Percentiles rank a stretch among this genome's conserved stretches.
Evolutionary conservation across 2,113 vertebrate species (phyloP).

Genomic region (Syngnathoides biaculeatus): DNA sequence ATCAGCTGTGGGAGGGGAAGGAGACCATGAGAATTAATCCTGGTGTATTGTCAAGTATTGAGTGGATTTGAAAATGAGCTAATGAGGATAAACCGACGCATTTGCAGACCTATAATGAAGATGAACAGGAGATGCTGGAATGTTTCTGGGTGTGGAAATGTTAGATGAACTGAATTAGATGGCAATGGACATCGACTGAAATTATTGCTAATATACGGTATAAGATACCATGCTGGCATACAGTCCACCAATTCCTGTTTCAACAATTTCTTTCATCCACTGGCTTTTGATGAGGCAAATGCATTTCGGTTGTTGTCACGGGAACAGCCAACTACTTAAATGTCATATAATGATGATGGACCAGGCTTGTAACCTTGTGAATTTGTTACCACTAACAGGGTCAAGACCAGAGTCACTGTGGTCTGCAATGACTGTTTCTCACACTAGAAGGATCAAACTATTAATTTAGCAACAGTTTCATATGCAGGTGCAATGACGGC

Average conservation of each 20-base stretch:
- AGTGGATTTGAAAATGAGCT: slow-evolving; percentile 25
- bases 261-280: background rate
- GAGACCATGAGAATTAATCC: slow-evolving; percentile 37
- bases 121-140: slow-evolving; percentile 20
- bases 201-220: background rate
- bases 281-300: background rate
- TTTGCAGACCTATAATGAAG: slow-evolving; percentile 19
- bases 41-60: slow-evolving; percentile 37
- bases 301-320: background rate
- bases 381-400: background rate
- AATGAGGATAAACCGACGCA: slow-evolving; percentile 40
- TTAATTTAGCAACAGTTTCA: background rate
- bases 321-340: background rate
- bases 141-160: slow-evolving; percentile 18
- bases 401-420: background rate
- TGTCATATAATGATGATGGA: background rate
- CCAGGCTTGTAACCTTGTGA: background rate
- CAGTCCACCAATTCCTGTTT: background rate
- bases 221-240: background rate
- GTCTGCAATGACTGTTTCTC: background rate
- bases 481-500: no score
- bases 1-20: slow-evolving; percentile 1
- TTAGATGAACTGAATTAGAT: slow-evolving; percentile 14
- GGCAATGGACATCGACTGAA: slow-evolving; percentile 15
- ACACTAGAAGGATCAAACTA: background rate